phyloP scores from a whole-genome alignment of 2,113 vertebrate species.

The Hippopotamus amphibius region DNA sequence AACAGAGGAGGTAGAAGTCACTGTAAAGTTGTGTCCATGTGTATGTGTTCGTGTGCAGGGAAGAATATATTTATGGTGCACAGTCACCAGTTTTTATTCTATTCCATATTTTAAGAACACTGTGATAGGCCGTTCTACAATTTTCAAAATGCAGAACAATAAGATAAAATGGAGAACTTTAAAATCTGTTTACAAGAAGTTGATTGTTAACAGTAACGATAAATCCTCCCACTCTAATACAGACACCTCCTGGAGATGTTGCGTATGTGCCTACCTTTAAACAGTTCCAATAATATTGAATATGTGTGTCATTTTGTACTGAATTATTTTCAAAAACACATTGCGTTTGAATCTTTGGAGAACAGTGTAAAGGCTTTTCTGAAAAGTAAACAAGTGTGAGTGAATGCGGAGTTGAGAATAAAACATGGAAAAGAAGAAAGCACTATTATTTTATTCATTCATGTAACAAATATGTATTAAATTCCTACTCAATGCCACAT shows the following conservation, averaged over 20 bases:
- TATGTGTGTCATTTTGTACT: background rate
- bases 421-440: background rate
- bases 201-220: background rate
- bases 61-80: background rate
- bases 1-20: background rate
- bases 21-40: background rate
- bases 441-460: background rate
- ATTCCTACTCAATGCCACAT: background rate
- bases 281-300: background rate
- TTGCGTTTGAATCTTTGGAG: background rate
- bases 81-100: conserved; percentile 4
- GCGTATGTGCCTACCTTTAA: background rate
- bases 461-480: background rate
- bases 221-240: background rate
- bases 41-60: background rate
- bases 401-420: conserved; percentile 6
- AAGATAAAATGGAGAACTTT: background rate
- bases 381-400: background rate
- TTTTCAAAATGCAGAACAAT: conserved; percentile 11
- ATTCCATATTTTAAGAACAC: background rate
- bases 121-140: background rate
- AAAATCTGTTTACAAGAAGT: conserved; percentile 41
- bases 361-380: conserved; percentile 8
- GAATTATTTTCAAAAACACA: background rate
- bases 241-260: background rate